These are phyloP conservation scores for Rhea americana DNA, from an alignment of 2,113 vertebrate genomes.

Conservation along the genomic window DNA sequence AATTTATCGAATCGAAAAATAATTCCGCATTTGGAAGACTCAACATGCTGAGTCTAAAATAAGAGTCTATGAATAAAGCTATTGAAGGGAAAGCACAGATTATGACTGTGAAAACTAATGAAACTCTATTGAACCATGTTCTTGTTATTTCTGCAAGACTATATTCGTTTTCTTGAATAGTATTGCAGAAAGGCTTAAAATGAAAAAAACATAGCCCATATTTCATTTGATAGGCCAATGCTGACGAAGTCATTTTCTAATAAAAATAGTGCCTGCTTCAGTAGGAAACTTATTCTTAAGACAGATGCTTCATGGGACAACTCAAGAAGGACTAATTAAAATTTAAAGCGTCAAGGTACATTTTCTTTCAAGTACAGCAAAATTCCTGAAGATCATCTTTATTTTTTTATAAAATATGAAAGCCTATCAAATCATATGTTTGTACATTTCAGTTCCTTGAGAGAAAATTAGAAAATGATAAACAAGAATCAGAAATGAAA, in stretches of 20 bases:
- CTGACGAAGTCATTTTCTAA: neutral
- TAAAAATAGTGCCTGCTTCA: neutral
- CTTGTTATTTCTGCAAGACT: neutral
- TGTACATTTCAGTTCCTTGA: neutral
- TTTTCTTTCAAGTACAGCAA: neutral
- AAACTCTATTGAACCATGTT: neutral
- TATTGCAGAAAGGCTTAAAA: slow-evolving; percentile 21
- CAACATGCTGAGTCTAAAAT: neutral
- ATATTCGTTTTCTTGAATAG: neutral
- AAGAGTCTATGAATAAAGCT: slow-evolving; percentile 45
- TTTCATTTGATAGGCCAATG: neutral
- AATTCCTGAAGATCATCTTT: neutral
- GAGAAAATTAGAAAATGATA: neutral
- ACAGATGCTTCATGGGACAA: neutral
- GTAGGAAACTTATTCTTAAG: neutral
- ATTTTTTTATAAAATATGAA: neutral
- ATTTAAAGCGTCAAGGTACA: neutral
- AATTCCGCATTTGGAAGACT: slow-evolving; percentile 34
- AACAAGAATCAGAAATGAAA: neutral
- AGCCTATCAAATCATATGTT: neutral
- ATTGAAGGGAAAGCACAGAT: neutral
- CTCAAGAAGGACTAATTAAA: neutral
- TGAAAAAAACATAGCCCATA: neutral
- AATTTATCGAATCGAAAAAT: neutral
- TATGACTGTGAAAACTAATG: neutral